These are phyloP conservation scores for Hippocampus kuda DNA, from an alignment of 2,797 vertebrate genomes.

Conservation along the genomic window DNA sequence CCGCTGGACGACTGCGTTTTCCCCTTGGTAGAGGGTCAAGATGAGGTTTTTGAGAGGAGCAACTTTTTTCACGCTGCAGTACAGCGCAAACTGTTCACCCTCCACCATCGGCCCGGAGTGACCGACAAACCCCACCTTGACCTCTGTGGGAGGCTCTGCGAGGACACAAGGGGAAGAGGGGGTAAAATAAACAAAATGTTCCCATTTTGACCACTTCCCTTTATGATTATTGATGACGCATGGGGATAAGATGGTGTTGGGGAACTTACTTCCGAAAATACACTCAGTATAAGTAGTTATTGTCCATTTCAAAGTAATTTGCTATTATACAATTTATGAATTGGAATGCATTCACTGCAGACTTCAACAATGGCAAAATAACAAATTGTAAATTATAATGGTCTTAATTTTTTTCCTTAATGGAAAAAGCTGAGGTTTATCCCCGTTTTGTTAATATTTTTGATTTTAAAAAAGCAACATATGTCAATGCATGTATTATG, in stretches of 20 bases:
- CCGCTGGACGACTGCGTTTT: neutral
- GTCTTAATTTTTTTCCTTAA: no score
- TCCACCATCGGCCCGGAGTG: slow-evolving; percentile 25
- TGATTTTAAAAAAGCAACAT: no score
- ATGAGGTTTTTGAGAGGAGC: slow-evolving; percentile 35
- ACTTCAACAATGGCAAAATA: no score
- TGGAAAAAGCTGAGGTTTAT: no score
- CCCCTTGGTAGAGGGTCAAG: slow-evolving; percentile 47
- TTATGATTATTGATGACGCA: neutral
- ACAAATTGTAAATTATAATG: no score
- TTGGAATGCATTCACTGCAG: no score
- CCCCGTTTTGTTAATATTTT: no score
- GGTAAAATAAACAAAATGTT: neutral
- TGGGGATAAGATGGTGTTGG: neutral
- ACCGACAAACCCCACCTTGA: slow-evolving; percentile 26
- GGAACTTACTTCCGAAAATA: neutral
- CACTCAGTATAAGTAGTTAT: no score
- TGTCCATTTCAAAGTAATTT: no score
- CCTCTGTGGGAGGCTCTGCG: slow-evolving; percentile 45
- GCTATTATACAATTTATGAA: no score
- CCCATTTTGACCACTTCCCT: neutral
- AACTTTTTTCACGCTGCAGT: slow-evolving; percentile 34
- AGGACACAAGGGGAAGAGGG: neutral
- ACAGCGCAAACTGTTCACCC: slow-evolving; percentile 25
- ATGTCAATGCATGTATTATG: no score